Percentiles rank a stretch among this genome's conserved stretches.
Conservation (phyloP, 2,797 vertebrate species). For the Gila robusta region DNA sequence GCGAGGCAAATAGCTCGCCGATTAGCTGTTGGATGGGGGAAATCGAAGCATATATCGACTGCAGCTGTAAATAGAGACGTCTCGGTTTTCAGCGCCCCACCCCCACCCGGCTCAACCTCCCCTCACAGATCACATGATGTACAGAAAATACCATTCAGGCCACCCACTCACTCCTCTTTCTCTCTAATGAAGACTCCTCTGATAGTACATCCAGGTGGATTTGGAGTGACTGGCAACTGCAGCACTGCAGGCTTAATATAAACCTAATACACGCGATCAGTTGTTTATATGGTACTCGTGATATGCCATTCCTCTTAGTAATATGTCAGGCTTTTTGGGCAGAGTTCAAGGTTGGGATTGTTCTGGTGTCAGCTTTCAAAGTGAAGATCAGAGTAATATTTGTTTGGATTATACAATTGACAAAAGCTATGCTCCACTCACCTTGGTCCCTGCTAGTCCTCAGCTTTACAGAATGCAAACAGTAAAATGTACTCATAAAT, state of each 20-base stretch:
- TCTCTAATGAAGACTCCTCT: conserved; percentile 37
- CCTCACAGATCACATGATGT: conserved; percentile 64
- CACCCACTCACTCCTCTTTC: conserved; percentile 45
- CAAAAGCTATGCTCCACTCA: neutral
- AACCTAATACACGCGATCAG: conserved; percentile 32
- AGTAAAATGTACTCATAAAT: neutral
- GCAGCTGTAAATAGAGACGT: conserved; percentile 69
- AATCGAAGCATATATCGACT: conserved; percentile 60
- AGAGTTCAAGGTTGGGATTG: conserved; percentile 10
- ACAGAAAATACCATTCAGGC: conserved; percentile 70
- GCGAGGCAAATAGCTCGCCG: conserved; percentile 34
- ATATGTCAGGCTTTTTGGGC: neutral
- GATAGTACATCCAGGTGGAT: conserved; percentile 58
- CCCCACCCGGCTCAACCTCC: conserved; percentile 29
- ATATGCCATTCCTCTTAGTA: conserved; percentile 19
- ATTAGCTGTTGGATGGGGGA: conserved; percentile 19
- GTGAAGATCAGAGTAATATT: conserved; percentile 1
- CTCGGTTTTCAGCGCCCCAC: conserved; percentile 53
- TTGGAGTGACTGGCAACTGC: conserved; percentile 45
- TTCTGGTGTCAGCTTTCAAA: conserved; percentile 22
- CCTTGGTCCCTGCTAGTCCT: neutral
- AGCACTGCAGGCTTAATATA: conserved; percentile 26
- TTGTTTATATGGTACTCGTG: conserved; percentile 23
- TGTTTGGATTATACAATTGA: conserved; percentile 21
- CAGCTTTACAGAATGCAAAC: neutral